Evolutionary conservation across 2,797 vertebrate genomes (phyloP).

Genomic region (Chloroceryle amazona): DNA sequence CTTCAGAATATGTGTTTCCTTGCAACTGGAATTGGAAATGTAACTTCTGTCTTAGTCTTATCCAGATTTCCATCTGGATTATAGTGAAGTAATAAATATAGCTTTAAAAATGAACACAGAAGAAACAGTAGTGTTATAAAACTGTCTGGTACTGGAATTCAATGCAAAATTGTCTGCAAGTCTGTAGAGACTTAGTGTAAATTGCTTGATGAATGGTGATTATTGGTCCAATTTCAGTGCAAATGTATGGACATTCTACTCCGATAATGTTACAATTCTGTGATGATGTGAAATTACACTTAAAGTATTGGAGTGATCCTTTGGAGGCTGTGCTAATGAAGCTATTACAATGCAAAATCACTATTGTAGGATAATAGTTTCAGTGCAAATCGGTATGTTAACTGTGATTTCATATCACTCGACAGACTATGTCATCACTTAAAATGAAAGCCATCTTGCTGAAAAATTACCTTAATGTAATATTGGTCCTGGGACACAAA

Average conservation of each 20-base stretch:
- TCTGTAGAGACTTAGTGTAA: neutral
- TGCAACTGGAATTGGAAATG: neutral
- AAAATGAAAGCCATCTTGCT: neutral
- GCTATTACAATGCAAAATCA: constrained; percentile 31
- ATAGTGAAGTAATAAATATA: neutral
- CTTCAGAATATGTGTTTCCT: neutral
- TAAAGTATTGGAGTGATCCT: neutral
- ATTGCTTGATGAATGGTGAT: neutral
- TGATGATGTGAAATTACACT: neutral
- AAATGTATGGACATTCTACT: constrained; percentile 19
- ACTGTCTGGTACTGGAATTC: neutral
- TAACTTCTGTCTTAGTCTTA: neutral
- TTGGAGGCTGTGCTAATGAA: constrained; percentile 35
- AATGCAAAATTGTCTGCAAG: neutral
- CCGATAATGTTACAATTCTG: neutral
- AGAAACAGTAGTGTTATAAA: neutral
- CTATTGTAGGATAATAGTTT: neutral
- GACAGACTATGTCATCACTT: neutral
- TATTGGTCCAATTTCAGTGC: constrained; percentile 13
- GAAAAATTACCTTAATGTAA: neutral
- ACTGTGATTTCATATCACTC: neutral
- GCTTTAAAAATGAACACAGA: neutral
- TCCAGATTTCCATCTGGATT: neutral
- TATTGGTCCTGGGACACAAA: neutral
- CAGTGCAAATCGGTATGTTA: constrained; percentile 7